Evolutionary conservation across 2,797 vertebrate species (phyloP), one percentile per base, ranked within the genome.

Genomic region (Cyprinodon diabolis): DNA sequence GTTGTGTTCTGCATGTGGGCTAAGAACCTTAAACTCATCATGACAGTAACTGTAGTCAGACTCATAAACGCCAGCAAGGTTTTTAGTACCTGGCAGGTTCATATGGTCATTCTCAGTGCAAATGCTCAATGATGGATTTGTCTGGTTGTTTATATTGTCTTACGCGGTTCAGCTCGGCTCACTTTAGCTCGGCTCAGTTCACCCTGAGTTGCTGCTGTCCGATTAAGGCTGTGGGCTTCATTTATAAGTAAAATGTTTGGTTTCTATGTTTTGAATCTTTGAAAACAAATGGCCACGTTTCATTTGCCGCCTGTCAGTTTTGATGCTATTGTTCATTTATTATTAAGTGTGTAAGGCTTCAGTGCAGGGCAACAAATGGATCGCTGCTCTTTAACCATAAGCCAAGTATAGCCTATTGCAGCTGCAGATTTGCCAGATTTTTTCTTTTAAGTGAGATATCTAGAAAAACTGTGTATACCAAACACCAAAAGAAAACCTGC

Each of bases 301-400:
- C 90, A 91, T 92, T 94, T 91, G 92, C 90, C 79, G 74, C 91
- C 83, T 94, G 94, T 92, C 93, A 93, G 91, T 90, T 94, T 92
- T 92, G 91, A 91, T 94, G 92, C 88, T 89, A 91, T 88, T 85
- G 91, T 89, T 93, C 90, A 93, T 95, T 82, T 77, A 93, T 94
- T 90, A 93, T 93, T 94, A 82, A 94, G 67, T 25, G 66, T 83
- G 90, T 89, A 90, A 78, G 89, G 82, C 81, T 87, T 84, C 86
- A 74, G 82, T 82, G 76, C 76, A 77, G 79, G 68, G 84, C 84
- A 73, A 72, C 23, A 80, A 81, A 82, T 87, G 78, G 87, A 88
- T 89, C 84, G 56, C 77, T 83, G 82, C 74, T 79, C 87, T 87
- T 81, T 74, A 66, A 62, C 83, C 74, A 70, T 9, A 37, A 71